Evolutionary conservation across 2,797 vertebrate genomes (phyloP), one percentile per base, ranked within the genome.

Genomic region (Phataginus tricuspis): DNA sequence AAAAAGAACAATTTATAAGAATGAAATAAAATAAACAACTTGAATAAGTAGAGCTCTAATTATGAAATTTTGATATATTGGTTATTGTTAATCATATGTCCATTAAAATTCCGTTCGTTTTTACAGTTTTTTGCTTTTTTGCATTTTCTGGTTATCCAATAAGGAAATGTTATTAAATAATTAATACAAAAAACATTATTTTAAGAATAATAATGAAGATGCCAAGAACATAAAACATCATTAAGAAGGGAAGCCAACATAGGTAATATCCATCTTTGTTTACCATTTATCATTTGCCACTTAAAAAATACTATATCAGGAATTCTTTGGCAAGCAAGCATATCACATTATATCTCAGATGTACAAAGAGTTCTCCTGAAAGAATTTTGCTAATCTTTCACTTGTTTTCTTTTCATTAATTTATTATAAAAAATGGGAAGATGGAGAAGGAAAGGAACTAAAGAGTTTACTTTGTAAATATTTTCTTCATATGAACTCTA

Each of bases 171-270:
- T 71, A 88, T 77, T 79, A 75, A 90, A 57, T 71, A 12, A 66
- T 92, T 87, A 80, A 85, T 64, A 21, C 85, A 37, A 79, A 85
- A 94, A 75, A 87, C 77, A 31, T 59, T 86, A 88, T 57, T 93
- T 34, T 79, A 82, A 75, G 7, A 59, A 55, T 53, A 64, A 39
- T 45, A 64, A 87, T 12, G 69, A 80, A 91, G 71, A 87, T 80
- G 63, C 23, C 9, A 2, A 45, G 75, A 85, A 23, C 57, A 42
- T 4, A 55, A 80, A 87, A 3, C 18, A 72, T 12, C 10, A 31
- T 29, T 79, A 37, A 74, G 37, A 79, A 55, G 7, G 69, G 66
- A 42, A 68, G 51, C 6, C 64, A 87, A 42, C 18, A 63, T 3
- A n/a, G 63, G 19, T 7, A 75, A 37, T 53, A 7, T 1, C 29